Evolutionary conservation across 2,113 vertebrate species (phyloP).

Genomic region (Coreoperca whiteheadi): DNA sequence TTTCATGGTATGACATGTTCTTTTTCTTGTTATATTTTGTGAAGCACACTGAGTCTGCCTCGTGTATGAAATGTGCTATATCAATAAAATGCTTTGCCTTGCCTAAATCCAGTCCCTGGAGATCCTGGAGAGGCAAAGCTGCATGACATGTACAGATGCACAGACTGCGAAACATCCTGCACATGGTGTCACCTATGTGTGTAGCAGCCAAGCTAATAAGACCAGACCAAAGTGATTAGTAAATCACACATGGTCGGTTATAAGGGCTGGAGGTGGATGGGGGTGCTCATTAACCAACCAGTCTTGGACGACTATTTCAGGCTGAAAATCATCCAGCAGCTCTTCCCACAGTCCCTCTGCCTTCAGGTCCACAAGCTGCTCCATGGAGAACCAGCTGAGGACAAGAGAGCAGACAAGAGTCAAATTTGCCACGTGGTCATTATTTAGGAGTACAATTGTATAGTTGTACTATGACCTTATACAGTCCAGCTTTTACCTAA

Average conservation of each 20-base stretch:
- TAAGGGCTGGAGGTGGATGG: not conserved
- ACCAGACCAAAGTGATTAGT: not conserved
- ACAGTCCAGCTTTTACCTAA: not conserved
- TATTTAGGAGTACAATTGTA: not conserved
- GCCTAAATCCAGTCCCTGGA: no score
- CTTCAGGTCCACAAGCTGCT: conserved; percentile 88
- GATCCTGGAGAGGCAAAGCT: not conserved
- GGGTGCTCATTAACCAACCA: conserved; percentile 79
- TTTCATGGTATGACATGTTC: no score
- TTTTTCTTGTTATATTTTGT: no score
- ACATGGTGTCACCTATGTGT: not conserved
- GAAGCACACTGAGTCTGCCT: no score
- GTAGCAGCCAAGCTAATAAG: conserved; percentile 1
- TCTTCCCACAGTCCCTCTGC: conserved; percentile 89
- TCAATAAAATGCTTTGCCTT: no score
- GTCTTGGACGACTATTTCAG: conserved; percentile 88
- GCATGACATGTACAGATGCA: not conserved
- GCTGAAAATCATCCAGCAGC: conserved; percentile 88
- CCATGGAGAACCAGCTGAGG: conserved; percentile 88
- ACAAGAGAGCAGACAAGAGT: not conserved
- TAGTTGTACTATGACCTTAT: no score
- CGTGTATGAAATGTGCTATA: no score
- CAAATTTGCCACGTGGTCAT: not conserved
- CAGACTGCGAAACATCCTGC: not conserved
- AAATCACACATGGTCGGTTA: not conserved